Base-by-base conservation (phyloP, 2,113 vertebrate genomes). In the Phylloscopus trochiloides region DNA sequence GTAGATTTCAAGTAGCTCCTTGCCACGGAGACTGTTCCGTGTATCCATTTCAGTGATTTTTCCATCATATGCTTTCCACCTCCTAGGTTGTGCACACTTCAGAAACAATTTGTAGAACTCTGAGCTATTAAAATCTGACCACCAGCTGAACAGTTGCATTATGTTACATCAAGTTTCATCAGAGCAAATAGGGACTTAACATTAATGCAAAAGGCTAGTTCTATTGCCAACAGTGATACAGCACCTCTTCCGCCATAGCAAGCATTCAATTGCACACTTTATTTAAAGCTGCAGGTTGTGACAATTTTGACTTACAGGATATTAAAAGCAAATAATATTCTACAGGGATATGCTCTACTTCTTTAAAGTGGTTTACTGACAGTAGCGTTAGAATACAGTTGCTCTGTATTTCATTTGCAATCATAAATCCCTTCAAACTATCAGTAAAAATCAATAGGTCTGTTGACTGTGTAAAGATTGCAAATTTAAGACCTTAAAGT, bases 1-100 rank as follows among this genome's bases (percentile, higher is more conserved):
- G 92, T 99, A 99, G 74, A 99, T 98, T 74, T 98, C 98, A 51
- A 97, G 84, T 9, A 99, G 98, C 70, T 99, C 98, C 96, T 97
- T 98, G 90, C 98, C 99, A 87, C 98, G 97, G 79, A 99, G 91
- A 1, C 97, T 99, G 94, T 95, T 93, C n/a, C 88, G 97, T 9
- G 98, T 99, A 91, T 99, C 98, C 98, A 99, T 98, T 94, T 99
- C 97, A 54, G 98, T 97, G 32, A 96, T 86, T 90, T 92, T 98
- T 22, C 98, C 98, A 63, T 98, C 97, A 51, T 88, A 94, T 3
- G 97, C 97, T 95, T 94, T 97, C 99, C 99, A 99, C 38, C 10
- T 97, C 93, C 97, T 98, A 21, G 99, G 98, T 18, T 98, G 97
- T 31, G 98, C 98, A 94, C 98, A 98, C 99, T 99, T 97, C 55